phyloP scores from a whole-genome alignment of 2,888 invertebrate species.

The Herminia tarsipennalis region DNA sequence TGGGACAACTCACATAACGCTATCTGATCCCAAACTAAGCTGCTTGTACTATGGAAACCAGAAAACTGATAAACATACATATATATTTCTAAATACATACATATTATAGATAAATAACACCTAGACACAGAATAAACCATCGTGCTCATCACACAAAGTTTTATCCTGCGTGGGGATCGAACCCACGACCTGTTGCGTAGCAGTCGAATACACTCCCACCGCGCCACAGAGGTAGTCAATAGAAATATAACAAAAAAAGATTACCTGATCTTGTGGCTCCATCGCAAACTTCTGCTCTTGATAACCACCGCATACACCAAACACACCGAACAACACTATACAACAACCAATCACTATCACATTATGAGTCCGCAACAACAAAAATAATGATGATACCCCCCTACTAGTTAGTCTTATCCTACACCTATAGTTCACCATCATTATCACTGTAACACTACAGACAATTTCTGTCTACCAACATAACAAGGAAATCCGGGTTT shows the following conservation, averaged over 20 bases:
- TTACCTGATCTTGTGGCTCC: slow-evolving; percentile 93
- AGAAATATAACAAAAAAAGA: slow-evolving; percentile 6
- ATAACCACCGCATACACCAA: slow-evolving; percentile 69
- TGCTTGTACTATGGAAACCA: too few relatives aligned
- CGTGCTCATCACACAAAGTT: too few relatives aligned
- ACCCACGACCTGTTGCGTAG: too few relatives aligned
- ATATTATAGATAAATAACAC: too few relatives aligned
- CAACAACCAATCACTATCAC: slow-evolving; percentile 40
- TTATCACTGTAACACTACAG: slow-evolving; percentile 42
- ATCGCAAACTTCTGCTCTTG: slow-evolving; percentile 94
- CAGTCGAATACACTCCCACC: background rate
- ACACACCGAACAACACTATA: slow-evolving; percentile 56
- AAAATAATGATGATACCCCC: slow-evolving; percentile 70
- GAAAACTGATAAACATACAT: too few relatives aligned
- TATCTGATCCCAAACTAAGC: too few relatives aligned
- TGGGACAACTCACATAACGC: too few relatives aligned
- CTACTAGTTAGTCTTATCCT: slow-evolving; percentile 68
- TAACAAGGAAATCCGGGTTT: slow-evolving; percentile 66
- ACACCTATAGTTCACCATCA: slow-evolving; percentile 61
- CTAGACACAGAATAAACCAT: background rate
- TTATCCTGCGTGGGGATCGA: too few relatives aligned
- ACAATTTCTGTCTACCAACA: slow-evolving; percentile 48
- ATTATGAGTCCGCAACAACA: slow-evolving; percentile 72
- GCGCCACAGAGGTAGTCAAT: background rate
- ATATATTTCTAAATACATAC: too few relatives aligned